These are phyloP conservation scores for Auanema sp. DNA, from an alignment of 2,888 invertebrate genomes.

Conservation along the genomic window DNA sequence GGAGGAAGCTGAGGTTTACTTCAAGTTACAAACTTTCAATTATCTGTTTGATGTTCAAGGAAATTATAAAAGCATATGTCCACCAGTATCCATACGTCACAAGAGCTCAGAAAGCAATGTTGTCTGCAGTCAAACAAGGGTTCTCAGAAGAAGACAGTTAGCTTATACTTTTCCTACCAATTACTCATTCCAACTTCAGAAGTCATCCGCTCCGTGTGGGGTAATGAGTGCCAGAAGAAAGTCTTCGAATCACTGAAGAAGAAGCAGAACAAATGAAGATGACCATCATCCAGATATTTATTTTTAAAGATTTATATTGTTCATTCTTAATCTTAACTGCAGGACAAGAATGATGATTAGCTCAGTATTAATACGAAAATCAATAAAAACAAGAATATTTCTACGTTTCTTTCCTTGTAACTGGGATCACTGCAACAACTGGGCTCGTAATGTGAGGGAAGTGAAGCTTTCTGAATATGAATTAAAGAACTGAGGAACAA, in stretches of 20 bases:
- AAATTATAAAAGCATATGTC: background rate
- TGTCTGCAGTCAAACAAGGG: constrained; percentile 25
- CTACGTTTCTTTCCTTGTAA: too few species aligned
- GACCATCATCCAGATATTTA: too few species aligned
- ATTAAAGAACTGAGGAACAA: too few species aligned
- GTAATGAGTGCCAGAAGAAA: constrained; percentile 29
- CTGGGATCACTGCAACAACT: too few species aligned
- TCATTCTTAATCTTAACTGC: too few species aligned
- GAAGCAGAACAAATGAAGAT: too few species aligned
- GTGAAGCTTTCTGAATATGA: too few species aligned
- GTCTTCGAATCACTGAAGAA: constrained; percentile 13
- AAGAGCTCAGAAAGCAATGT: constrained; percentile 35
- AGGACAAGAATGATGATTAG: too few species aligned
- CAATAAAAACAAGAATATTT: too few species aligned
- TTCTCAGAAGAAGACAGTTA: constrained; percentile 20
- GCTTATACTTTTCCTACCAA: background rate
- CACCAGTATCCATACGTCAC: constrained; percentile 16
- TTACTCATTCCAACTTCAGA: constrained; percentile 13
- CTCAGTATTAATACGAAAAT: too few species aligned
- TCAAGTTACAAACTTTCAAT: background rate
- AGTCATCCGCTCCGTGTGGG: constrained; percentile 31
- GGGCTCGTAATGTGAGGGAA: too few species aligned
- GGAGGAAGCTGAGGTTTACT: constrained; percentile 32
- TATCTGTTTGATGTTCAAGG: background rate
- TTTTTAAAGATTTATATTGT: too few species aligned